Conservation (phyloP, 2,888 invertebrate genomes). For the Frankliniella fusca region DNA sequence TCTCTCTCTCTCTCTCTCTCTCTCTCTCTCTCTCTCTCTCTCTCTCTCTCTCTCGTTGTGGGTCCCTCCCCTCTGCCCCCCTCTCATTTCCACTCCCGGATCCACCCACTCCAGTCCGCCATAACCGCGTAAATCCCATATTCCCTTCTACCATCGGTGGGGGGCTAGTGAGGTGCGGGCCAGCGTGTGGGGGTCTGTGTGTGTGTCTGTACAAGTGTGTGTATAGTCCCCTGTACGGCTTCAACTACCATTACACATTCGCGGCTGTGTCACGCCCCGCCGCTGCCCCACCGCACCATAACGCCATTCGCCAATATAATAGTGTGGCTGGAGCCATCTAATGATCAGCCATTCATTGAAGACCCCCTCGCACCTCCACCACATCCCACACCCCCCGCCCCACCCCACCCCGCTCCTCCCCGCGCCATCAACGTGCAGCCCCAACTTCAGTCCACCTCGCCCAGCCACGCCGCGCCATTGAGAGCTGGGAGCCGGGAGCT, state of each 20-base stretch:
- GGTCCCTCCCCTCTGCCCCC: background rate
- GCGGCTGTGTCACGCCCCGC: background rate
- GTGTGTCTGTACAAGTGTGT: no score
- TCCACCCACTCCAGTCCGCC: no score
- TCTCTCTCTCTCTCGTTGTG: background rate
- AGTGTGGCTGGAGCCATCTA: background rate
- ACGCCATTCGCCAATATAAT: background rate
- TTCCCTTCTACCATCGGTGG: no score
- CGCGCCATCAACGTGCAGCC: background rate
- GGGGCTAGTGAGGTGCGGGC: no score
- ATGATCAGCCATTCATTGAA: background rate
- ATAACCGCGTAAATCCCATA: no score
- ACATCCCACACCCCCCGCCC: no score
- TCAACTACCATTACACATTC: no score
- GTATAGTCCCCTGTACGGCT: no score
- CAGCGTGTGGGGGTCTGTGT: no score
- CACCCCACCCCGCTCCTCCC: background rate
- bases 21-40: background rate
- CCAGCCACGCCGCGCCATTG: no score
- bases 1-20: background rate
- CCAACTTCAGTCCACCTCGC: background rate
- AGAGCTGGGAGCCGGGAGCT: no score
- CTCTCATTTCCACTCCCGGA: background rate
- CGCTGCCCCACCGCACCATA: background rate
- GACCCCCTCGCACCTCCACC: background rate